Percentiles rank a stretch among this genome's conserved stretches.
Evolutionary conservation across 2,888 invertebrate genomes (phyloP).

Genomic region (Hermaeophaga mercurialis): DNA sequence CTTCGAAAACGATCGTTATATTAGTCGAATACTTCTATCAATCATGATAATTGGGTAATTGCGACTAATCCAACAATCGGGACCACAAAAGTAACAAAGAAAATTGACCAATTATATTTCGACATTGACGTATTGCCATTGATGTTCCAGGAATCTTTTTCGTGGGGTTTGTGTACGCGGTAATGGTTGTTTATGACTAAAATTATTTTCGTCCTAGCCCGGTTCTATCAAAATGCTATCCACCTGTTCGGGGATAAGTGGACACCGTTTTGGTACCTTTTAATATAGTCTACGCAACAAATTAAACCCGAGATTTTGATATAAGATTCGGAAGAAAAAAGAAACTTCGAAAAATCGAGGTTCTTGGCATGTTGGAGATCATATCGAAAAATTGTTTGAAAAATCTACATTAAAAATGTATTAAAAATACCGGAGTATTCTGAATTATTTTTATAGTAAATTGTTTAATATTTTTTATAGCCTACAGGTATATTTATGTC

Average conservation of each 20-base stretch:
- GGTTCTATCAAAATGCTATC: not conserved
- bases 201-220: slow-evolving; percentile 15
- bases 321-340: too few species aligned
- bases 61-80: slow-evolving; percentile 25
- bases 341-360: too few species aligned
- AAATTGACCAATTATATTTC: slow-evolving; percentile 31
- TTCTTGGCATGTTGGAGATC: too few species aligned
- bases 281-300: too few species aligned
- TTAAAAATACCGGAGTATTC: too few species aligned
- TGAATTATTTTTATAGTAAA: too few species aligned
- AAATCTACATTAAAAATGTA: too few species aligned
- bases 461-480: too few species aligned
- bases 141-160: slow-evolving; percentile 28
- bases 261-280: too few species aligned
- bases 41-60: slow-evolving; percentile 33
- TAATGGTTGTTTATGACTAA: slow-evolving; percentile 21
- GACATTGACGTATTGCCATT: slow-evolving; percentile 32
- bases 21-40: slow-evolving; percentile 22
- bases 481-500: too few species aligned
- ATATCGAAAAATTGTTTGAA: too few species aligned
- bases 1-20: slow-evolving; percentile 3
- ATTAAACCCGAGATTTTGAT: too few species aligned
- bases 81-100: slow-evolving; percentile 27
- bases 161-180: slow-evolving; percentile 2
- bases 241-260: slow-evolving; percentile 15